A percentile compares a stretch with the other conserved stretches of the same genome.
These are phyloP conservation scores for Amphipoea lucens DNA, from an alignment of 2,888 invertebrate species.

Conservation along the genomic window DNA sequence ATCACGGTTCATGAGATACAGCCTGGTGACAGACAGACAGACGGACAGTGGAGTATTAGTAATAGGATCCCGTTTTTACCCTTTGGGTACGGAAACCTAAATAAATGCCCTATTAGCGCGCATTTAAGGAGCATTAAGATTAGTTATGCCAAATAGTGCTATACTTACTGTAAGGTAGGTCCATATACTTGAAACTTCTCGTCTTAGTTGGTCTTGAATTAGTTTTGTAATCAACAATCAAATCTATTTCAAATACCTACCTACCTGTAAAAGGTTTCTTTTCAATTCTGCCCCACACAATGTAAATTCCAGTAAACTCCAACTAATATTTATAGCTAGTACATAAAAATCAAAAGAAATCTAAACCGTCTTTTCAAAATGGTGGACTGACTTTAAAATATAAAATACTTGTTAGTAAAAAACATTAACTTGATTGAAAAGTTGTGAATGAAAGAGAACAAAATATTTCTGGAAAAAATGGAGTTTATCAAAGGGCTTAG, in stretches of 20 bases:
- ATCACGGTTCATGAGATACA: too few relatives aligned
- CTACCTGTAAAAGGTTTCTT: neutral
- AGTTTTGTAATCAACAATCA: neutral
- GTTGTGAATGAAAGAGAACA: neutral
- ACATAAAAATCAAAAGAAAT: neutral
- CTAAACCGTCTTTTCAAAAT: neutral
- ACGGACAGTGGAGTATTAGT: too few relatives aligned
- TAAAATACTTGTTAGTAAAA: neutral
- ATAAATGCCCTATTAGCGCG: too few relatives aligned
- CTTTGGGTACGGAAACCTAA: too few relatives aligned
- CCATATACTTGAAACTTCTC: too few relatives aligned
- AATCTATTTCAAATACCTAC: neutral
- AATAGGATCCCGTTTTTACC: too few relatives aligned
- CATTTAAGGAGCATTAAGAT: too few relatives aligned
- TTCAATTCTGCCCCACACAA: neutral
- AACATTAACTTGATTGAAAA: constrained; percentile 16
- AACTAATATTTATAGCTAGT: neutral
- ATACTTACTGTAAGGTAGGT: too few relatives aligned
- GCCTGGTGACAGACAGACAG: too few relatives aligned
- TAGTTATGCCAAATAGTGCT: too few relatives aligned
- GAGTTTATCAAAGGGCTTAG: neutral
- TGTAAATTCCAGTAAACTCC: neutral
- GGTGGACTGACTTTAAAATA: neutral
- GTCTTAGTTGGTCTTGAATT: neutral
- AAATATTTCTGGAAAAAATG: neutral